Percentiles rank a stretch among this genome's conserved stretches.
Conservation (phyloP, 2,113 vertebrate species). For the Regulus satrapa region DNA sequence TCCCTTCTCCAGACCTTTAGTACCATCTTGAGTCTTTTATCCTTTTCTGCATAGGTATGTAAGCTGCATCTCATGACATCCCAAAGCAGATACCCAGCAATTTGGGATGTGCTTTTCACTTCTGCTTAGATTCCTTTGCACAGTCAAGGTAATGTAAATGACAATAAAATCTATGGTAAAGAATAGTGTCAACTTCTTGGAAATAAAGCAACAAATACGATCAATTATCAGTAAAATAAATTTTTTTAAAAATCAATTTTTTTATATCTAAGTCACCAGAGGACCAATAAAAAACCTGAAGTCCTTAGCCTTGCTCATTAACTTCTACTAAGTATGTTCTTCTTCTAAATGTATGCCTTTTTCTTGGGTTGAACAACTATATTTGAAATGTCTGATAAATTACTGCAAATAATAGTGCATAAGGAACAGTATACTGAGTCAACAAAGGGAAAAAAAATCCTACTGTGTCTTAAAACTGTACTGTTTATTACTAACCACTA, state of each 20-base stretch:
- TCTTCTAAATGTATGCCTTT: neutral
- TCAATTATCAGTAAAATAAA: neutral
- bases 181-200: neutral
- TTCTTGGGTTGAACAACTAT: neutral
- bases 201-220: neutral
- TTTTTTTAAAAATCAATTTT: too few species aligned
- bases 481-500: neutral
- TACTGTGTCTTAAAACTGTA: neutral
- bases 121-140: neutral
- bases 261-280: neutral
- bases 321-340: neutral
- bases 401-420: neutral
- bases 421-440: neutral
- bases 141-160: neutral
- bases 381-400: neutral
- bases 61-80: neutral
- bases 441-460: neutral
- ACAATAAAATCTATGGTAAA: neutral
- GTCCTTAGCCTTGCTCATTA: neutral
- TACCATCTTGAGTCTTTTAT: neutral
- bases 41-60: neutral
- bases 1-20: neutral
- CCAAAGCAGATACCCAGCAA: neutral
- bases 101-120: neutral
- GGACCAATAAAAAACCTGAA: neutral